Evolutionary conservation across 1,140 invertebrate species (phyloP).

Genomic region (Colletes gigas): DNA sequence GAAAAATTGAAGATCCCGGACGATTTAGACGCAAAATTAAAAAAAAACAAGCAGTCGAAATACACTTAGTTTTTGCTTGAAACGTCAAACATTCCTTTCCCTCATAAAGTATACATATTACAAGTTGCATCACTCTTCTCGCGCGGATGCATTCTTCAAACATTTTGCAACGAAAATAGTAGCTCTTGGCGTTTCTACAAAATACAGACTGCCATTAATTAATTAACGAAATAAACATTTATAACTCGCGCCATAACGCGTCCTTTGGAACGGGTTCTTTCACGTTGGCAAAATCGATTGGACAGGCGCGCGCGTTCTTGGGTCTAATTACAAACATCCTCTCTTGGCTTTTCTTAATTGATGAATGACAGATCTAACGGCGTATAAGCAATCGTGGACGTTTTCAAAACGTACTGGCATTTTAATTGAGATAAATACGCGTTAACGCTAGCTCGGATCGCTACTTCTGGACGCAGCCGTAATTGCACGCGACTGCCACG

Average conservation of each 20-base stretch:
- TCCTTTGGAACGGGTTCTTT: not conserved
- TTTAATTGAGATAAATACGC: slow-evolving; percentile 56
- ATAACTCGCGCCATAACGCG: not conserved
- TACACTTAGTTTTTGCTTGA: no score
- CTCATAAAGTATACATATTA: no score
- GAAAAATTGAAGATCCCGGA: no score
- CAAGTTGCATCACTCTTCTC: no score
- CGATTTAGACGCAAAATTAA: no score
- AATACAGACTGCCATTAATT: slow-evolving; percentile 17
- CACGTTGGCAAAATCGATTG: slow-evolving; percentile 20
- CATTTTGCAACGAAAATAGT: slow-evolving; percentile 16
- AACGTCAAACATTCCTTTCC: no score
- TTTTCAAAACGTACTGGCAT: slow-evolving; percentile 34
- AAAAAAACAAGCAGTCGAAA: no score
- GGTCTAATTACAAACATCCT: slow-evolving; percentile 31
- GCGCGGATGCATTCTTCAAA: no score
- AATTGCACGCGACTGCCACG: slow-evolving; percentile 44
- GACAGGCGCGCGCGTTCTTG: not conserved
- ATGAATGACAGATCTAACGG: slow-evolving; percentile 25
- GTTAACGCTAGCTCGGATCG: slow-evolving; percentile 21
- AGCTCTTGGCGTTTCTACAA: slow-evolving; percentile 18
- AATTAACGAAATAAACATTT: slow-evolving; percentile 46
- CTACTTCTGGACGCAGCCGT: slow-evolving; percentile 5
- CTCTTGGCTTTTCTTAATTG: slow-evolving; percentile 18
- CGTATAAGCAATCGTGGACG: slow-evolving; percentile 15